Conservation (phyloP, 2,888 invertebrate genomes). For the Desoria tigrina region DNA sequence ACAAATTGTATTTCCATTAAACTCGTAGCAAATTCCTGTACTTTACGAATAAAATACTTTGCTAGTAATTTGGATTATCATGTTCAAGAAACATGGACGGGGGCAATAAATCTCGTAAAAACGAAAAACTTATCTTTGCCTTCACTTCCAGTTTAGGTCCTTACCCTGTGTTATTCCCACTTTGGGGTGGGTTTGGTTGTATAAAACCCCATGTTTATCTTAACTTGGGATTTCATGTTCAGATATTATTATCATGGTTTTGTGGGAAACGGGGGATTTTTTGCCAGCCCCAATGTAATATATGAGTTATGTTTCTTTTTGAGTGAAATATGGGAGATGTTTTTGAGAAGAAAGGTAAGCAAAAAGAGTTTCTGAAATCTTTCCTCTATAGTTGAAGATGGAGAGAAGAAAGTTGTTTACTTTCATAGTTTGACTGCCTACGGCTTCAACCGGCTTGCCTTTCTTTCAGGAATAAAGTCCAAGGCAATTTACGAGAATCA, state of each 20-base stretch:
- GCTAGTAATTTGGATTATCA: too few relatives aligned
- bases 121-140: background rate
- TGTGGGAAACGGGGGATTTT: background rate
- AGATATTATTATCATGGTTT: constrained; percentile 6
- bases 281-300: background rate
- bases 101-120: too few relatives aligned
- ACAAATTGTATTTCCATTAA: too few relatives aligned
- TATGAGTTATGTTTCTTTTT: constrained; percentile 7
- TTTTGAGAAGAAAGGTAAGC: constrained; percentile 43
- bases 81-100: too few relatives aligned
- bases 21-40: too few relatives aligned
- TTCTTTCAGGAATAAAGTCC: constrained; percentile 21
- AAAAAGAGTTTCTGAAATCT: constrained; percentile 21
- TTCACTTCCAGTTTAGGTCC: too few relatives aligned
- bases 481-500: constrained; percentile 49
- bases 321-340: constrained; percentile 17
- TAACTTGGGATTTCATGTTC: background rate
- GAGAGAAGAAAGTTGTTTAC: constrained; percentile 7
- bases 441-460: constrained; percentile 3
- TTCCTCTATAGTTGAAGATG: background rate
- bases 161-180: too few relatives aligned
- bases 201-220: too few relatives aligned
- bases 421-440: background rate
- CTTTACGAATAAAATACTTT: too few relatives aligned
- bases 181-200: too few relatives aligned